phyloP scores from a whole-genome alignment of 2,797 vertebrate species.

The Kryptolebias ocellatus region DNA sequence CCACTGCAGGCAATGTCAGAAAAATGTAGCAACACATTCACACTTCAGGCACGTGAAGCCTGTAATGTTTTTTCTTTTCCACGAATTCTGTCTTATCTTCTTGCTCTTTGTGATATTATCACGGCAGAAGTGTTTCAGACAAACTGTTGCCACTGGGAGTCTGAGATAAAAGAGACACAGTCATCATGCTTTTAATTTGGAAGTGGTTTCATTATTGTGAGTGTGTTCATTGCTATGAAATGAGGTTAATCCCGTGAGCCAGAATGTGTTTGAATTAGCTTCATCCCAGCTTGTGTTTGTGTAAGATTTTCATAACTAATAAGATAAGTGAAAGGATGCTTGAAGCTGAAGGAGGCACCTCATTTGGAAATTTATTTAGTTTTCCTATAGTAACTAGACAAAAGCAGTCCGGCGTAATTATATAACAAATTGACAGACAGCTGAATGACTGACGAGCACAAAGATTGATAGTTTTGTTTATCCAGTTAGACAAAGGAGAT shows the following conservation, averaged over 20 bases:
- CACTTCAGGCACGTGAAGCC: not conserved
- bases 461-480: slow-evolving; percentile 48
- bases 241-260: slow-evolving; percentile 50
- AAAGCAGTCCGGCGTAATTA: slow-evolving; percentile 48
- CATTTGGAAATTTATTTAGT: slow-evolving; percentile 51
- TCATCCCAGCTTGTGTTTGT: slow-evolving; percentile 59
- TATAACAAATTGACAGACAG: slow-evolving; percentile 36
- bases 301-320: slow-evolving; percentile 64
- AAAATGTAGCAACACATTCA: no score
- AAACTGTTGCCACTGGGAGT: not conserved
- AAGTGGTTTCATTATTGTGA: slow-evolving; percentile 47
- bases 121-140: not conserved
- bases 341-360: slow-evolving; percentile 41
- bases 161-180: slow-evolving; percentile 1
- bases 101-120: slow-evolving; percentile 12
- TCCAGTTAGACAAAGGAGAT: slow-evolving; percentile 18
- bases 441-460: slow-evolving; percentile 27
- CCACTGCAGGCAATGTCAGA: no score
- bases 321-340: slow-evolving; percentile 57
- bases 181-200: slow-evolving; percentile 22
- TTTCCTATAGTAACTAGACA: slow-evolving; percentile 38
- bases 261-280: slow-evolving; percentile 63
- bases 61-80: not conserved
- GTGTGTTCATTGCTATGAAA: slow-evolving; percentile 44
- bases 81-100: not conserved